A percentile compares a stretch with the other conserved stretches of the same genome.
These are phyloP conservation scores for Crypturellus tataupa DNA, from an alignment of 2,797 vertebrate genomes.

Conservation along the genomic window DNA sequence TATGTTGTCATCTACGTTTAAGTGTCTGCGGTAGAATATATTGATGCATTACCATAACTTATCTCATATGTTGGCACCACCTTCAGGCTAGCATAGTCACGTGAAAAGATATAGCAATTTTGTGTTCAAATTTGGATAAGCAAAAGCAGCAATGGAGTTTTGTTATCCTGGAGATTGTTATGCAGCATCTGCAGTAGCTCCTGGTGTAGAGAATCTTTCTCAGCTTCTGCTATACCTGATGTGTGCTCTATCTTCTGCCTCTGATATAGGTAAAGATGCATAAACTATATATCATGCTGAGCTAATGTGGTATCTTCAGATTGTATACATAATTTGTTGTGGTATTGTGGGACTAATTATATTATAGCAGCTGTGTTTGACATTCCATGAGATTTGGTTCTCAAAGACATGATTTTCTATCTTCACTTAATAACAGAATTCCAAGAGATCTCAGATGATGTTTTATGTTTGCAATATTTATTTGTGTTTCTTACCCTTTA, in stretches of 20 bases:
- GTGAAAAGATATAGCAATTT: conserved; percentile 9
- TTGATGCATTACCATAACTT: not conserved
- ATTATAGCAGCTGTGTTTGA: not conserved
- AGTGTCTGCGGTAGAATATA: not conserved
- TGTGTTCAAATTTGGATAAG: not conserved
- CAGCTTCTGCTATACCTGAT: conserved; percentile 28
- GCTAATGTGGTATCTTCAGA: not conserved
- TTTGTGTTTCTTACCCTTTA: conserved; percentile 70
- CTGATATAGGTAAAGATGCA: conserved; percentile 61
- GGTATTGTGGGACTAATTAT: not conserved
- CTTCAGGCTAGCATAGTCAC: not conserved
- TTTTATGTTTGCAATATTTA: not conserved
- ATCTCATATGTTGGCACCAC: not conserved
- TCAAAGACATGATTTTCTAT: not conserved
- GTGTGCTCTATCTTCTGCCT: conserved; percentile 53
- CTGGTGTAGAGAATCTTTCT: not conserved
- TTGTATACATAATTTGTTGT: not conserved
- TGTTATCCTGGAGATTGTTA: not conserved
- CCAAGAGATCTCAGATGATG: not conserved
- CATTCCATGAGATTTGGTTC: not conserved
- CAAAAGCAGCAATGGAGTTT: not conserved
- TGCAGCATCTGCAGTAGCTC: conserved; percentile 10
- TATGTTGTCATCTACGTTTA: not conserved
- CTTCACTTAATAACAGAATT: conserved; percentile 20
- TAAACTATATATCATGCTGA: conserved; percentile 8